A percentile compares a stretch with the other conserved stretches of the same genome.
Evolutionary conservation across 2,113 vertebrate species (phyloP).

Genomic region (Dromaius novaehollandiae): DNA sequence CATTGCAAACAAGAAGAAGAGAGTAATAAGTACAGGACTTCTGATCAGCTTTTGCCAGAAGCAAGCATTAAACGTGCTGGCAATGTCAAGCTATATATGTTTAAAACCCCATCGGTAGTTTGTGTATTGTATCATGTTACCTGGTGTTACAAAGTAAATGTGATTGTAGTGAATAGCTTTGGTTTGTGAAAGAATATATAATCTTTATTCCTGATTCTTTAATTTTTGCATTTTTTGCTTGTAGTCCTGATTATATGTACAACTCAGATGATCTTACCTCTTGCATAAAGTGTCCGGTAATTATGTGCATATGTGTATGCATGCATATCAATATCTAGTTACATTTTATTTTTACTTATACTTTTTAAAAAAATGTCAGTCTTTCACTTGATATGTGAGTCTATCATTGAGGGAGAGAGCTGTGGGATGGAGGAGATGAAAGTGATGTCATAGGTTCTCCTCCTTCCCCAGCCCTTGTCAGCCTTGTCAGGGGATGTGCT

Average conservation of each 20-base stretch:
- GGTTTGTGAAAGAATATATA: neutral
- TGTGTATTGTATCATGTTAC: slow-evolving; percentile 10
- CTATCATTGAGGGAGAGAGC: neutral
- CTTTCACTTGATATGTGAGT: neutral
- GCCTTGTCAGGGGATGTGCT: neutral
- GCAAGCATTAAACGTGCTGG: slow-evolving; percentile 27
- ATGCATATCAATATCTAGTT: neutral
- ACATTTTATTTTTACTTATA: neutral
- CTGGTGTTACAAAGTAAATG: slow-evolving; percentile 34
- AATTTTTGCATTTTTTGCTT: neutral
- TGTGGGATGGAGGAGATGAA: neutral
- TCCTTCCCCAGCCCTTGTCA: neutral
- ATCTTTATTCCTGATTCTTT: neutral
- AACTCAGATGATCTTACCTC: neutral
- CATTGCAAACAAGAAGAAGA: slow-evolving; percentile 26
- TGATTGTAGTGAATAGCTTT: neutral
- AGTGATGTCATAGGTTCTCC: neutral
- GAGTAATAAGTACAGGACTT: slow-evolving; percentile 4
- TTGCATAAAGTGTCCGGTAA: neutral
- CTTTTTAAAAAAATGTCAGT: neutral
- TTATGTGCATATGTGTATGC: neutral
- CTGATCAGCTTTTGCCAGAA: slow-evolving; percentile 23
- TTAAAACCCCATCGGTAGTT: neutral
- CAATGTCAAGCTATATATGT: neutral
- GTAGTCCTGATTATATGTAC: neutral